Conservation (phyloP, 2,797 vertebrate species). For the Takifugu ocellatus region DNA sequence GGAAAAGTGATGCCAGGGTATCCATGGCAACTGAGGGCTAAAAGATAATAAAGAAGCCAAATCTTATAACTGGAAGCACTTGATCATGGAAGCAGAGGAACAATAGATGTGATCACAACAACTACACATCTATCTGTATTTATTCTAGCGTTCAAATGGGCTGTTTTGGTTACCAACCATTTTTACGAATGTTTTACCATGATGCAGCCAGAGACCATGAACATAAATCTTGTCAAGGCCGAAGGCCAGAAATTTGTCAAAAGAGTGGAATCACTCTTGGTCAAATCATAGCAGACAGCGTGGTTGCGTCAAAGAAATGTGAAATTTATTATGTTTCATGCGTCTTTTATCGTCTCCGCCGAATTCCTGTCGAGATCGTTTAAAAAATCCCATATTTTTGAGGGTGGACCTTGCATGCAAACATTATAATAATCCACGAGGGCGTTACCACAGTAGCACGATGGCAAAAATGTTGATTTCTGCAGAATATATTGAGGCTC, state of each 20-base stretch:
- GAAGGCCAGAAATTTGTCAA: slow-evolving; percentile 6
- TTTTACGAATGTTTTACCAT: slow-evolving; percentile 12
- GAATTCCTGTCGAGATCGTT: too few species aligned
- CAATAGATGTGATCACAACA: slow-evolving; percentile 3
- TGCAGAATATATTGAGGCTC: not conserved
- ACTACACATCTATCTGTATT: not conserved
- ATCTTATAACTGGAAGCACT: slow-evolving; percentile 2
- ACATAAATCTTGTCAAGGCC: slow-evolving; percentile 3
- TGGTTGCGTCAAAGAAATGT: not conserved
- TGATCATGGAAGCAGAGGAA: slow-evolving; percentile 6
- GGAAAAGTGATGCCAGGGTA: slow-evolving; percentile 15
- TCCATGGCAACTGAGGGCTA: slow-evolving; percentile 17
- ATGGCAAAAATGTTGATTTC: not conserved
- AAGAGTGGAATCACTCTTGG: not conserved
- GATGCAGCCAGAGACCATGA: slow-evolving; percentile 6
- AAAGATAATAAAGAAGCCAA: slow-evolving; percentile 14
- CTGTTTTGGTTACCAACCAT: slow-evolving; percentile 4
- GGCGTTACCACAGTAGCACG: not conserved
- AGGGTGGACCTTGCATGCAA: not conserved
- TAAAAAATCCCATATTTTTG: too few species aligned
- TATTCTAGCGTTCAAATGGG: not conserved
- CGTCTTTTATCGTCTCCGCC: too few species aligned
- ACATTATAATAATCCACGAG: not conserved
- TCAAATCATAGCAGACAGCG: not conserved
- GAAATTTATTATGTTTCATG: not conserved